phyloP scores from a whole-genome alignment of 2,113 vertebrate genomes.

The Rhea pennata region DNA sequence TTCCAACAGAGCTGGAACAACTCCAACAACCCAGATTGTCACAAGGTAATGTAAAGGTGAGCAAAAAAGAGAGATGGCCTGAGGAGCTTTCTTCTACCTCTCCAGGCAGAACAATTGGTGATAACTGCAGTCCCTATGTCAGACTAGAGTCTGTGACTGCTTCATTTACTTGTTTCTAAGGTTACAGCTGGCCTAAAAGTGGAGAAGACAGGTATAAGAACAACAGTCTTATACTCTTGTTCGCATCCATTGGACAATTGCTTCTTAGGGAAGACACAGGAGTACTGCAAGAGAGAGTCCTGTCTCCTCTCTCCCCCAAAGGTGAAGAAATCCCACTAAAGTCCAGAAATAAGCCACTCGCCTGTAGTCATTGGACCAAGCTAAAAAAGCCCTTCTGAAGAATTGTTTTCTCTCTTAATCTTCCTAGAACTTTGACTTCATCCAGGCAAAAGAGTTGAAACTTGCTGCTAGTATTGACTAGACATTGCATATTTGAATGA shows the following conservation, averaged over 20 bases:
- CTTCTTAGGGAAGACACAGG: not conserved
- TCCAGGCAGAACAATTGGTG: not conserved
- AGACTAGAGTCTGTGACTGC: not conserved
- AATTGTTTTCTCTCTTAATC: not conserved
- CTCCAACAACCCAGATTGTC: not conserved
- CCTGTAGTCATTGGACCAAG: not conserved
- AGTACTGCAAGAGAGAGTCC: not conserved
- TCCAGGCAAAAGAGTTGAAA: not conserved
- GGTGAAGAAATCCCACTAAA: not conserved
- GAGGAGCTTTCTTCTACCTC: not conserved
- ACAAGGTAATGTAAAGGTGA: not conserved
- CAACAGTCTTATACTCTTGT: not conserved
- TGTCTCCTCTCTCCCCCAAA: not conserved
- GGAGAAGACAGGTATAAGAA: not conserved
- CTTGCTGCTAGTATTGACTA: not conserved
- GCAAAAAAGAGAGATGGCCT: not conserved
- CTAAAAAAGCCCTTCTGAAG: not conserved
- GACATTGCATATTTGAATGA: not conserved
- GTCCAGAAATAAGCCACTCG: not conserved
- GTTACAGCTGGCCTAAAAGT: not conserved
- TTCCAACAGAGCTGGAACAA: not conserved
- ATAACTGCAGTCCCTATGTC: fast-evolving
- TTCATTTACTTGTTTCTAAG: not conserved
- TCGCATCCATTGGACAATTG: not conserved
- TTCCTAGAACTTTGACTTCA: not conserved